Evolutionary conservation across 2,797 vertebrate species (phyloP).

Genomic region (Lepus oiostolus): DNA sequence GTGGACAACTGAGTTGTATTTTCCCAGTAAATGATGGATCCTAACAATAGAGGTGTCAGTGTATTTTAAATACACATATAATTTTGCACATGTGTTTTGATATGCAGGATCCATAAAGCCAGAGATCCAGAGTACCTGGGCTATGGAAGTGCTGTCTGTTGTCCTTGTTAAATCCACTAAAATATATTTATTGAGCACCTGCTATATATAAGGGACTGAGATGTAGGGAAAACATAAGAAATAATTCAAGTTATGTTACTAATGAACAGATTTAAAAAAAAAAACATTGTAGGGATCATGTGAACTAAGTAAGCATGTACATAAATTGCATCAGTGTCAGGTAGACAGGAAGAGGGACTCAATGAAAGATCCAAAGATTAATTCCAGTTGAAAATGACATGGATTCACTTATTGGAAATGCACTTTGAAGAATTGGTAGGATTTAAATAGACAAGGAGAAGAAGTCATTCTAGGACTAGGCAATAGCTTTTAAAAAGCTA

Average conservation of each 20-base stretch:
- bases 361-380: neutral
- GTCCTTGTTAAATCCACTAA: neutral
- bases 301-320: neutral
- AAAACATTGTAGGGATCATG: neutral
- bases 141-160: neutral
- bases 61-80: neutral
- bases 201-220: neutral
- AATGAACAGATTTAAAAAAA: neutral
- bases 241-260: neutral
- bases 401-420: neutral
- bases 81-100: neutral
- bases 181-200: neutral
- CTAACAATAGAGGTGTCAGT: neutral
- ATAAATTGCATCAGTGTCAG: neutral
- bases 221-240: neutral
- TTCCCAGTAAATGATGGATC: neutral
- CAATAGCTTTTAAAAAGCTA: neutral
- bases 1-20: neutral
- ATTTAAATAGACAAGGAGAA: neutral
- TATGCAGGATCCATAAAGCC: neutral
- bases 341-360: neutral
- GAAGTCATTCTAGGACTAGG: neutral
- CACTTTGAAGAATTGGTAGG: constrained; percentile 1
- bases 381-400: neutral
- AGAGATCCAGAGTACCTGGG: neutral